phyloP scores from a whole-genome alignment of 2,113 vertebrate genomes.

The Dasyprocta punctata region DNA sequence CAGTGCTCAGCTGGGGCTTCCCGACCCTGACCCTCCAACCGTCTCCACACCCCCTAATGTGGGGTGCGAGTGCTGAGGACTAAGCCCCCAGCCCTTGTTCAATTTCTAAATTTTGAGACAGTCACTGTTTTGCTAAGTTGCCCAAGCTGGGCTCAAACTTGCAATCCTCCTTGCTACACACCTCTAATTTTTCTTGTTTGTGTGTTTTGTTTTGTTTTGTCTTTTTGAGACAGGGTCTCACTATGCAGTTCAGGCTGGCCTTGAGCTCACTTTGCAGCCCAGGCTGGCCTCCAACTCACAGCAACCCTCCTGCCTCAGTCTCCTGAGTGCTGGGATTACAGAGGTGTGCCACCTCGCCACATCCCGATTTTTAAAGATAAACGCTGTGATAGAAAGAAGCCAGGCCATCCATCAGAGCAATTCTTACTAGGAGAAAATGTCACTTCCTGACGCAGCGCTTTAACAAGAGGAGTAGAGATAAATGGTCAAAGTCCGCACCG shows the following conservation, averaged over 20 bases:
- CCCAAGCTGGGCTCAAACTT: background rate
- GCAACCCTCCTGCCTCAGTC: background rate
- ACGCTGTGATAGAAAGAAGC: background rate
- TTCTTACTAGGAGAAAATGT: constrained; percentile 18
- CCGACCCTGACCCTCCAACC: background rate
- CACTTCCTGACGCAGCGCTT: background rate
- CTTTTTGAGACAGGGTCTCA: background rate
- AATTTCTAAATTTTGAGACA: background rate
- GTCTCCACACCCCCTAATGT: background rate
- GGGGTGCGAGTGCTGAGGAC: background rate
- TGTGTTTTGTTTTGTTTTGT: no score
- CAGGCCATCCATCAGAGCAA: background rate
- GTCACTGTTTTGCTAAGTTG: background rate
- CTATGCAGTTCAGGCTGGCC: background rate
- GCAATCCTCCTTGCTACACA: background rate
- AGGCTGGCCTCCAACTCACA: background rate
- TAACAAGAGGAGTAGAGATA: background rate
- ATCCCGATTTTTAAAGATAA: background rate
- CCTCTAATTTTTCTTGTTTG: background rate
- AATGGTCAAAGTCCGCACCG: background rate
- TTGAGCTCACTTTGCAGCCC: background rate
- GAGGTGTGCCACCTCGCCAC: background rate
- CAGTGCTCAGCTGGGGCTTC: background rate
- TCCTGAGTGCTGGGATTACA: background rate
- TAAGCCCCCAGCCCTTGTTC: background rate